phyloP scores from a whole-genome alignment of 92 coral and sea anemone genomes.

The Zoanthus solanderi region DNA sequence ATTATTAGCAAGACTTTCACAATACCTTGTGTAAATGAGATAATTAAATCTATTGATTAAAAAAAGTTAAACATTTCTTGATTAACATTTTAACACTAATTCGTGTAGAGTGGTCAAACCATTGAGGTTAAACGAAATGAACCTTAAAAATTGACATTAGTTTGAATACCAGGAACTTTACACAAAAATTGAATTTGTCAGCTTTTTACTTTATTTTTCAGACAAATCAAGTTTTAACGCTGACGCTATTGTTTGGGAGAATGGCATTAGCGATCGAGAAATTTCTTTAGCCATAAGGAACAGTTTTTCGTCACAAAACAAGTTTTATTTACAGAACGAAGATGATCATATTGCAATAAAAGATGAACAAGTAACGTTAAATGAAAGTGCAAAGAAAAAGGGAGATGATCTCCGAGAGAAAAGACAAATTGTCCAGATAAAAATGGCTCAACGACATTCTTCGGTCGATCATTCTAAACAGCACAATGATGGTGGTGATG shows the following conservation, averaged over 20 bases:
- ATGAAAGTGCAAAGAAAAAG: not conserved
- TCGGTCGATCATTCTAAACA: not conserved
- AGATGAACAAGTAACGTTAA: not conserved
- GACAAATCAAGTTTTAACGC: not conserved
- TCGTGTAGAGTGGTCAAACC: too few relatives aligned
- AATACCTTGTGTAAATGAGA: too few relatives aligned
- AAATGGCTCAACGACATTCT: constrained; percentile 4
- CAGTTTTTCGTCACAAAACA: not conserved
- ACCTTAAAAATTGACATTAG: too few relatives aligned
- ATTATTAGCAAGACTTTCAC: too few relatives aligned
- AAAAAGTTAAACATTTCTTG: too few relatives aligned
- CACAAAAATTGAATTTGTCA: too few relatives aligned
- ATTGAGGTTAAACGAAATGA: too few relatives aligned
- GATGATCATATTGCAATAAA: not conserved
- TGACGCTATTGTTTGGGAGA: not conserved
- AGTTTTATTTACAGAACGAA: not conserved
- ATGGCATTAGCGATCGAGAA: not conserved
- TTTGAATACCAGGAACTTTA: too few relatives aligned
- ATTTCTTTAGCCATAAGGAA: not conserved
- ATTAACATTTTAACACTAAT: too few relatives aligned
- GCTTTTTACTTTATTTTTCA: not conserved
- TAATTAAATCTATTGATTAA: too few relatives aligned
- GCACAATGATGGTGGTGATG: too few relatives aligned
- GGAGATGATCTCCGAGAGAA: not conserved
- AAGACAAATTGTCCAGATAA: not conserved